phyloP scores from a whole-genome alignment of 2,888 invertebrate genomes.

The Graphium colonna region DNA sequence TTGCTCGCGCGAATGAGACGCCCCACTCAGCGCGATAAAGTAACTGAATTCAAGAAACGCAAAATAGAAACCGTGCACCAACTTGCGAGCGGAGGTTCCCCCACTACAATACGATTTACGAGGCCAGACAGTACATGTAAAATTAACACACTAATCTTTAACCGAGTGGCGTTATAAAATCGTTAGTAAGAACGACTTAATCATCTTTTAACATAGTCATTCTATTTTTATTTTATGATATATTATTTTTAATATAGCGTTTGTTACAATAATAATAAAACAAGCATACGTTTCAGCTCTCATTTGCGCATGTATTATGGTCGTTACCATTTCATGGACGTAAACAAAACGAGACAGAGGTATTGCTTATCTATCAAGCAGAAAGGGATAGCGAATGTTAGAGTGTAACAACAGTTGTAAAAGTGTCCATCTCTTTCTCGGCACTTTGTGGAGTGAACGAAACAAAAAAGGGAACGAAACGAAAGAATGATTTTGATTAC shows the following conservation, averaged over 20 bases:
- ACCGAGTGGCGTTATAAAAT: background rate
- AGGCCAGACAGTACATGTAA: constrained; percentile 68
- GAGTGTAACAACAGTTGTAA: constrained; percentile 42
- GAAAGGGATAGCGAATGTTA: constrained; percentile 48
- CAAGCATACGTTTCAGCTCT: constrained; percentile 32
- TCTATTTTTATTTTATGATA: too few species aligned
- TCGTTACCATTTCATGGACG: constrained; percentile 61
- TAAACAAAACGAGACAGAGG: constrained; percentile 65
- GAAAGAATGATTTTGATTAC: constrained; percentile 22
- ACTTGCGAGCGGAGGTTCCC: constrained; percentile 67
- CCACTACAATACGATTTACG: constrained; percentile 66
- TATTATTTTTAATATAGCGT: background rate
- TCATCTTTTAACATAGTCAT: too few species aligned
- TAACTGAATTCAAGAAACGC: constrained; percentile 75
- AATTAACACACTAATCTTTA: constrained; percentile 50
- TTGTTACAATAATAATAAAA: background rate
- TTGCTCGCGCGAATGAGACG: constrained; percentile 58
- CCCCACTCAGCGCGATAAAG: constrained; percentile 64
- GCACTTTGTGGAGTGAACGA: constrained; percentile 31
- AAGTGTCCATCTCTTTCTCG: constrained; percentile 47
- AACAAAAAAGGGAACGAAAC: constrained; percentile 32
- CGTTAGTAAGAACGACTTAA: background rate
- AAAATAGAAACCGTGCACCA: constrained; percentile 75
- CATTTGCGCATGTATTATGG: constrained; percentile 50
- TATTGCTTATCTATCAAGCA: constrained; percentile 50